Conservation (phyloP, 2,888 invertebrate genomes). For the Bibio marci region DNA sequence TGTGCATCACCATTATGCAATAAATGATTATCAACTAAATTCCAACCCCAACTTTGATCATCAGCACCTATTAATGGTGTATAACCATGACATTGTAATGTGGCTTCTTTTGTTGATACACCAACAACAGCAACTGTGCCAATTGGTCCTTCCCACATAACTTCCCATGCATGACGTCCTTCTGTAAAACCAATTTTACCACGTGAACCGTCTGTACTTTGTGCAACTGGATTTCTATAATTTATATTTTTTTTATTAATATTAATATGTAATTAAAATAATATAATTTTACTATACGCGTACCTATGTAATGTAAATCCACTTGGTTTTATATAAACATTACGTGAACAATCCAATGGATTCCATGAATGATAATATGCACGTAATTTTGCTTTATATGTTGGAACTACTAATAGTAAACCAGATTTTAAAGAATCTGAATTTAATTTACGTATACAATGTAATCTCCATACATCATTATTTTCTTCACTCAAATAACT, state of each 20-base stretch:
- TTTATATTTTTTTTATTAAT: not conserved
- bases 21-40: slow-evolving; percentile 92
- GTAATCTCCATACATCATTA: slow-evolving; percentile 87
- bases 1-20: slow-evolving; percentile 91
- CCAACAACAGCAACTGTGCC: slow-evolving; percentile 97
- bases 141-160: slow-evolving; percentile 95
- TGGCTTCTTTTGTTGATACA: slow-evolving; percentile 85
- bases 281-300: slow-evolving; percentile 2
- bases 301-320: slow-evolving; percentile 89
- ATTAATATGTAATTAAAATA: not conserved
- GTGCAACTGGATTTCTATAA: slow-evolving; percentile 85
- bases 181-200: slow-evolving; percentile 80
- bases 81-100: slow-evolving; percentile 88
- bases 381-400: slow-evolving; percentile 83
- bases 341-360: slow-evolving; percentile 89
- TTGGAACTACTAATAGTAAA: slow-evolving; percentile 69
- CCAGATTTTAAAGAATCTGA: slow-evolving; percentile 79
- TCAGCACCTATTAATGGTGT: slow-evolving; percentile 87
- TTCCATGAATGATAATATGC: slow-evolving; percentile 96
- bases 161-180: slow-evolving; percentile 94
- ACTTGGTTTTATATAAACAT: slow-evolving; percentile 91
- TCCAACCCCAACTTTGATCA: slow-evolving; percentile 99
- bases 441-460: slow-evolving; percentile 71
- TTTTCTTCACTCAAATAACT: slow-evolving; percentile 80
- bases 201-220: slow-evolving; percentile 90